A percentile compares a stretch with the other conserved stretches of the same genome.
Evolutionary conservation across 2,888 invertebrate species (phyloP).

Genomic region (Dasypolia templi): DNA sequence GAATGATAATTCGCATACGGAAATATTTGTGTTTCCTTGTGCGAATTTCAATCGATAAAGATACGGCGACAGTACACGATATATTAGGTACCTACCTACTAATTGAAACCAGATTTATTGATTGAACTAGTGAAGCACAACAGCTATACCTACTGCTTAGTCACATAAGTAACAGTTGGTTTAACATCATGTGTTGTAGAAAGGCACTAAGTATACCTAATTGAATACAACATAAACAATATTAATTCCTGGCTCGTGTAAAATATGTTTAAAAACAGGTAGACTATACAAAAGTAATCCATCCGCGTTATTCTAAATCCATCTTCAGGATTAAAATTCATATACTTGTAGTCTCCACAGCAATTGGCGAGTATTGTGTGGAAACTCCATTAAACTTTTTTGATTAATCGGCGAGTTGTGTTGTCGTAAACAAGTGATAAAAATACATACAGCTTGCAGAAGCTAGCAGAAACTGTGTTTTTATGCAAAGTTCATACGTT

Average conservation of each 20-base stretch:
- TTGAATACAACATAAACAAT: slow-evolving; percentile 1
- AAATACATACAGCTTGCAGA: slow-evolving; percentile 59
- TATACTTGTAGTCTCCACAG: slow-evolving; percentile 47
- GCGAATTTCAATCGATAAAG: slow-evolving; percentile 17
- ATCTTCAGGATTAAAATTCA: slow-evolving; percentile 30
- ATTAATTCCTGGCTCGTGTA: neutral
- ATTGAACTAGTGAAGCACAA: neutral
- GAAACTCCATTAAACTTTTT: slow-evolving; percentile 60
- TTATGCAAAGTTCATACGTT: slow-evolving; percentile 86
- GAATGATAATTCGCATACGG: slow-evolving; percentile 34
- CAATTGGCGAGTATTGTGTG: slow-evolving; percentile 44
- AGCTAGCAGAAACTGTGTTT: slow-evolving; percentile 75
- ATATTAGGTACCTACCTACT: slow-evolving; percentile 6
- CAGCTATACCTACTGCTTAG: neutral
- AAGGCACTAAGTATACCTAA: neutral
- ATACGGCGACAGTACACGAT: neutral
- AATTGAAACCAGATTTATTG: neutral
- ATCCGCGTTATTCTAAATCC: slow-evolving; percentile 24
- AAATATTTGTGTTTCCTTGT: slow-evolving; percentile 47
- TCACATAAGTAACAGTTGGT: neutral
- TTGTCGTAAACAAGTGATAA: slow-evolving; percentile 62
- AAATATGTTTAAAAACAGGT: slow-evolving; percentile 11
- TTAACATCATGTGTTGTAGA: neutral
- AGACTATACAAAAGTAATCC: slow-evolving; percentile 3
- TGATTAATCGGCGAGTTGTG: slow-evolving; percentile 54